Conservation (phyloP, 1,140 invertebrate genomes). For the Bombus haemorrhoidalis region DNA sequence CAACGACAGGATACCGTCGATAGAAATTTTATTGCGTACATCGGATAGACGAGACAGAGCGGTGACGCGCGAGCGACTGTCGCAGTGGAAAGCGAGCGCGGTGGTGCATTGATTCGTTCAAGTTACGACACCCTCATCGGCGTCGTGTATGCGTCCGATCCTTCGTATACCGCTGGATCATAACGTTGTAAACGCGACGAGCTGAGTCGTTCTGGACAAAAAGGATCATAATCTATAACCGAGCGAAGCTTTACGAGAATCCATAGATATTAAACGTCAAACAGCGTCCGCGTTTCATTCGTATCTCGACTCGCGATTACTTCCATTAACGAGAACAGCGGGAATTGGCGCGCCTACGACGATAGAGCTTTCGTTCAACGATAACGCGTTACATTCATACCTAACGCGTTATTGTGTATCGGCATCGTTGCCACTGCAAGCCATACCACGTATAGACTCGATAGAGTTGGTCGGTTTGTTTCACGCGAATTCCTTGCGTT, state of each 20-base stretch:
- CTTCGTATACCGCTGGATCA: not conserved
- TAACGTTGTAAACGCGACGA: constrained; percentile 11
- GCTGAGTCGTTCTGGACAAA: not conserved
- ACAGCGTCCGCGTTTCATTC: not conserved
- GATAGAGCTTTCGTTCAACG: not conserved
- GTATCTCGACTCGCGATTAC: not conserved
- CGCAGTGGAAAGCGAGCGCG: no score
- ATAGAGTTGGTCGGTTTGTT: not conserved
- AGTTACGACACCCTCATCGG: not conserved
- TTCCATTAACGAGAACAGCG: not conserved
- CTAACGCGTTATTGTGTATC: not conserved
- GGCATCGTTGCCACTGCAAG: not conserved
- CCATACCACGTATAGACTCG: not conserved
- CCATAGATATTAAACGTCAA: constrained; percentile 16
- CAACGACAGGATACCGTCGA: not conserved
- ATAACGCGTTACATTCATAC: not conserved
- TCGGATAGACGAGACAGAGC: not conserved
- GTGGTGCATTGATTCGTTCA: not conserved
- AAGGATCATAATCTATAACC: not conserved
- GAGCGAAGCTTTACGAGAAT: not conserved
- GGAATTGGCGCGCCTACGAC: not conserved
- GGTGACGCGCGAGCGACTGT: not conserved
- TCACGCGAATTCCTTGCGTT: not conserved
- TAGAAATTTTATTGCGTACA: constrained; percentile 10
- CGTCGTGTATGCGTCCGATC: not conserved